phyloP scores from a whole-genome alignment of 1,140 invertebrate species.

The Tetragnatha versicolor region DNA sequence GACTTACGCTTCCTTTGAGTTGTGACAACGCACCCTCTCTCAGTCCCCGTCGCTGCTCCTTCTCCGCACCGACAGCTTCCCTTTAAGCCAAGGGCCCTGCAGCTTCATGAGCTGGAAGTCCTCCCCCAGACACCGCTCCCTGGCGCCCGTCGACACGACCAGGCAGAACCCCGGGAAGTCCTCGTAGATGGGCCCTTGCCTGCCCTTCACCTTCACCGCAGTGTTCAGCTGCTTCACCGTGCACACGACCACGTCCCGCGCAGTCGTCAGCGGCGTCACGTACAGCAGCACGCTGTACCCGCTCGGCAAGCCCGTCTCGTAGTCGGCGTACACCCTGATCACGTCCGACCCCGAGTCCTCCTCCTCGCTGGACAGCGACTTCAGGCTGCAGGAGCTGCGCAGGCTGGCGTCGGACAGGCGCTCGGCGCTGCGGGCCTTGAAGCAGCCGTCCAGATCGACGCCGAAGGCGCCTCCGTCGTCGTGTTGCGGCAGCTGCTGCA shows the following conservation, averaged over 20 bases:
- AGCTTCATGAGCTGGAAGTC: constrained; percentile 91
- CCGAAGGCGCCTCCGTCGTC: not conserved
- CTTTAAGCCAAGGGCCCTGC: constrained; percentile 94
- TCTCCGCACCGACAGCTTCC: constrained; percentile 86
- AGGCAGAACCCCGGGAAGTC: constrained; percentile 82
- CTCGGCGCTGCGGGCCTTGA: constrained; percentile 33
- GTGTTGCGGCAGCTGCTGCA: constrained; percentile 1
- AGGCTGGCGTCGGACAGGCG: constrained; percentile 8
- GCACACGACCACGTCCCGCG: constrained; percentile 90
- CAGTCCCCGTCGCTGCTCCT: constrained; percentile 67
- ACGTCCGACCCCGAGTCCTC: not conserved
- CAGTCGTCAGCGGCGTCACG: constrained; percentile 87
- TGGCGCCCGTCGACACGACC: constrained; percentile 90
- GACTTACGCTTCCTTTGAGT: not conserved
- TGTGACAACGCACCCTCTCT: not conserved
- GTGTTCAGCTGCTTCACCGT: constrained; percentile 94
- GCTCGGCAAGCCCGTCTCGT: constrained; percentile 88
- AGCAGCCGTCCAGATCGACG: not conserved
- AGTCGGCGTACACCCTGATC: constrained; percentile 87
- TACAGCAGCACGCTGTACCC: constrained; percentile 92
- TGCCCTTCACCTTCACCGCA: constrained; percentile 85
- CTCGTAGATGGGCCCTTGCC: constrained; percentile 83
- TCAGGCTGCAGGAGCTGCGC: constrained; percentile 40
- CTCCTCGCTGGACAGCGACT: constrained; percentile 33
- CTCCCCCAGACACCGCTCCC: constrained; percentile 88